Percentiles rank a stretch among this genome's conserved stretches.
Evolutionary conservation across 2,797 vertebrate genomes (phyloP).

Genomic region (Cryptoprocta ferox): DNA sequence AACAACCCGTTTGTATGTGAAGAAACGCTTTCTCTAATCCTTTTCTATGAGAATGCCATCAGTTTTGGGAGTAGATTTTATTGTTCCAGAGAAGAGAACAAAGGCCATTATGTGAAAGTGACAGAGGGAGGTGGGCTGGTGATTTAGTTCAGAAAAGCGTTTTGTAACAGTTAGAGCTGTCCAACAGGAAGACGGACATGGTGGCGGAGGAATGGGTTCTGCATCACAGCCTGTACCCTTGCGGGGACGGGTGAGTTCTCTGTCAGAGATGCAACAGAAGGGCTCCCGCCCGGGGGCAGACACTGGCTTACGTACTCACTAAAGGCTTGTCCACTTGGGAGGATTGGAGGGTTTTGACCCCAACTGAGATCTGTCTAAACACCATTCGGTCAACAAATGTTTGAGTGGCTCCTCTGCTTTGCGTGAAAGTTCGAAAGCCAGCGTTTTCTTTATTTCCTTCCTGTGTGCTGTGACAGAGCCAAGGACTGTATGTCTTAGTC

Average conservation of each 20-base stretch:
- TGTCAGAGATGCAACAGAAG: background rate
- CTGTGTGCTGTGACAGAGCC: background rate
- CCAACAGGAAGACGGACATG: background rate
- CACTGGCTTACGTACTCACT: background rate
- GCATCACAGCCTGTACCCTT: background rate
- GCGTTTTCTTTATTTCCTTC: background rate
- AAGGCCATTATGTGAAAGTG: background rate
- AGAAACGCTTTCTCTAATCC: slow-evolving; percentile 34
- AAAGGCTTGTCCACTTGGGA: background rate
- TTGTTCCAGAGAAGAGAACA: slow-evolving; percentile 12
- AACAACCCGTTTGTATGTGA: slow-evolving; percentile 7
- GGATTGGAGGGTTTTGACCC: slow-evolving; percentile 34
- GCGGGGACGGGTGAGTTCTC: background rate
- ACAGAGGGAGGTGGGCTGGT: background rate
- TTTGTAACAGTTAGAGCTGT: background rate
- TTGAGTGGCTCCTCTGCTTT: slow-evolving; percentile 22
- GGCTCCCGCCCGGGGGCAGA: background rate
- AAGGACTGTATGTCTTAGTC: background rate
- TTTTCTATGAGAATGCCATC: slow-evolving; percentile 28
- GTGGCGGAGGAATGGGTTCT: background rate
- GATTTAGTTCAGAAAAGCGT: slow-evolving; percentile 50
- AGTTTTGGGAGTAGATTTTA: slow-evolving; percentile 10
- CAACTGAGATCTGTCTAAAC: background rate
- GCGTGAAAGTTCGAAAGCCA: slow-evolving; percentile 42
- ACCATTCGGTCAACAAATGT: background rate